Evolutionary conservation across 2,888 invertebrate species (phyloP).

Genomic region (Zonitis immaculata): DNA sequence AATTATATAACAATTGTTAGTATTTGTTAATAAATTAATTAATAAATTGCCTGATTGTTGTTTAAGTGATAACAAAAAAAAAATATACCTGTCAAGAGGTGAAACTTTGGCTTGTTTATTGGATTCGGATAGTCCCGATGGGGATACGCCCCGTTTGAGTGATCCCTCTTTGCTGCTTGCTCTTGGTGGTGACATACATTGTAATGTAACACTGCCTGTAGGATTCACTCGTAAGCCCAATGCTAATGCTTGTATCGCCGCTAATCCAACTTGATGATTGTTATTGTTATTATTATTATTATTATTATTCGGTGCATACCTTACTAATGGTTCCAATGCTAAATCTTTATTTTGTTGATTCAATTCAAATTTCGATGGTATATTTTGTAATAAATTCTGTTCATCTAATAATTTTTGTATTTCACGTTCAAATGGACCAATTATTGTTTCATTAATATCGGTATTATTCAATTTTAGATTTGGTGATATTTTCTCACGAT

Average conservation of each 20-base stretch:
- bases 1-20: too few relatives aligned
- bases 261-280: conserved; percentile 71
- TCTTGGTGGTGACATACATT: conserved; percentile 46
- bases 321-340: conserved; percentile 48
- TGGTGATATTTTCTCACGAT: conserved; percentile 47
- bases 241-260: conserved; percentile 72
- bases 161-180: conserved; percentile 52
- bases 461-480: conserved; percentile 54
- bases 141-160: conserved; percentile 47
- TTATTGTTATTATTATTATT: conserved; percentile 48
- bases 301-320: conserved; percentile 30
- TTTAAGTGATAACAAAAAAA: too few relatives aligned
- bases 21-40: too few relatives aligned
- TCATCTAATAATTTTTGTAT: conserved; percentile 74
- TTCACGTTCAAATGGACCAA: conserved; percentile 70
- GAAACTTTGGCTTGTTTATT: conserved; percentile 48
- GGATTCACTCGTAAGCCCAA: conserved; percentile 47
- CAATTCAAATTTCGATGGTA: conserved; percentile 57
- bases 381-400: conserved; percentile 60
- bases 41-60: too few relatives aligned
- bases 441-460: conserved; percentile 48
- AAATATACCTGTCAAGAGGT: conserved; percentile 48
- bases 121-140: conserved; percentile 42
- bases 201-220: conserved; percentile 44
- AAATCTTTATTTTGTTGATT: conserved; percentile 61